Evolutionary conservation across 2,888 invertebrate species (phyloP), one percentile per base, ranked within the genome.

Genomic region (Scaptomyza parva): DNA sequence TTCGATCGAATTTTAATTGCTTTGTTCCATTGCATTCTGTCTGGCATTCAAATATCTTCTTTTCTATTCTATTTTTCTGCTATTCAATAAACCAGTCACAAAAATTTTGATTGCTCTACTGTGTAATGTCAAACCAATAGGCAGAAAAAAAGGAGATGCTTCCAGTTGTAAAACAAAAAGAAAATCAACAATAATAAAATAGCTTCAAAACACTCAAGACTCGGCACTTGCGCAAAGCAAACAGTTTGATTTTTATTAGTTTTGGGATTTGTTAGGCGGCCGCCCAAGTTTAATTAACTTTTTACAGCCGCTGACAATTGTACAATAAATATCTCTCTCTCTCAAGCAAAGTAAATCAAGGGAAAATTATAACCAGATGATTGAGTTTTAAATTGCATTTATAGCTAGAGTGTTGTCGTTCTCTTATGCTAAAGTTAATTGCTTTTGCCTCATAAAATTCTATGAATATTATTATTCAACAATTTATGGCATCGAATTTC

Each of bases 211-310:
- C 52, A 57, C 14, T 37, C 37, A 47, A 48, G 20, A 17, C 5
- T 1, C 44, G 18, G 37, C 30, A 39, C 22, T 45, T 45, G 41
- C 28, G 12, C 33, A 37, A 37, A 8, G 5, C 51, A 59, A 62
- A 54, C 54, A 61, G 9, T 41, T 51, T 58, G 22, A 39, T 59
- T 79, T 71, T 65, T 76, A 84, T 84, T 82, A 78, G 69, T 64
- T 53, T 45, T 70, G 78, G 65, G 64, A 81, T 71, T 74, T 57
- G 48, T 50, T 41, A 35, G 58, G 52, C n/a, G 35, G 45, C 52
- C 44, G 41, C 22, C 45, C 44, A 39, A 62, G 71, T 71, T 70
- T 76, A 76, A 82, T 84, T 84, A 76, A 81, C 66, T 70, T 58
- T 37, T 67, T 60, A 61, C 51, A 55, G 43, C 61, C 44, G 41